Evolutionary conservation across 64 coral and sea anemone genomes (phyloP), one percentile per base, ranked within the genome.

Genomic region (Montipora efflorescens): DNA sequence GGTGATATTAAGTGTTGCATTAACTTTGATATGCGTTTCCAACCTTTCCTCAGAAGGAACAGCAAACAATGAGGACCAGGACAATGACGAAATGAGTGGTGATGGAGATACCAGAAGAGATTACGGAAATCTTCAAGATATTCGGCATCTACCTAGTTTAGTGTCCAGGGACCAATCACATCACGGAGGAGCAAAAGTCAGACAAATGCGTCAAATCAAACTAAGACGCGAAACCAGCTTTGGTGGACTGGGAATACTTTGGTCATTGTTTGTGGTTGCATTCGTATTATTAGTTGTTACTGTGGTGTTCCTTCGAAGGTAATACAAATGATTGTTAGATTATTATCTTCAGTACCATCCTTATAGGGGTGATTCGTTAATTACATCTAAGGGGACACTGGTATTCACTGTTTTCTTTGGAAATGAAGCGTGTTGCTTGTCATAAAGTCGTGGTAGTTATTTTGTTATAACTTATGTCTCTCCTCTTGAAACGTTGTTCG

Each of bases 281-380:
- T 47, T 68, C 8, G 81, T 84, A 15, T 7, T 67, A 7, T 13
- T 8, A 1, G 59, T 48, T 69, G 19, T 84, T 19, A 6, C 81
- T 16, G 4, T 69, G 5, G 81, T 84, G 4, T 67, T 84, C n/a
- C 44, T 84, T 68, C 61, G 18, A 59, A 84, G 81, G 81, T 84
- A 84, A 84, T 43, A 18, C 5, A 47, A 5, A 77, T 4, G 14
- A 47, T 57, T 57, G 53, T 57, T 57, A 6, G 0, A 57, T 57
- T 0, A 57, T 36, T 36, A 36, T 36, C 36, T 36, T 36, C 36
- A 36, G 36, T 36, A 36, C 1, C 36, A 36, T 36, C 36, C 36
- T 36, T 36, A 36, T 36, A 36, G 36, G 36, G 36, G 2, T 36
- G 2, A 36, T 36, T 36, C 36, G 36, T 36, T 36, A 36, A 36